phyloP scores from a whole-genome alignment of 1,140 invertebrate genomes.

The Monochamus saltuarius region DNA sequence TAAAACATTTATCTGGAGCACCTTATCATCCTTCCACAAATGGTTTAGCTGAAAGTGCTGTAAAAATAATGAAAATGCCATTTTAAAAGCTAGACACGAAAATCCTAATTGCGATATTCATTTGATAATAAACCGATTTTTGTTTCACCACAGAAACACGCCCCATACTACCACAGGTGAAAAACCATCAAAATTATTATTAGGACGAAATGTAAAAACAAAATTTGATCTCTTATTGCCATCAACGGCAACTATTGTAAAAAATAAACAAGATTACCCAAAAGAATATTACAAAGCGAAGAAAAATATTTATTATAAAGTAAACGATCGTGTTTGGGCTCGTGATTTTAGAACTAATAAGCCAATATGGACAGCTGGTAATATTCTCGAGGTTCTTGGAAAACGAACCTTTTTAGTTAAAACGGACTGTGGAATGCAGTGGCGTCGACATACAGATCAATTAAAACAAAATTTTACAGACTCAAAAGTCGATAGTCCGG shows the following conservation, averaged over 20 bases:
- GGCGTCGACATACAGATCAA: conserved; percentile 9
- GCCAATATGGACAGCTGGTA: conserved; percentile 8
- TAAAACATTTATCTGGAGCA: conserved; percentile 1
- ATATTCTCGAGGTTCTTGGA: conserved; percentile 2
- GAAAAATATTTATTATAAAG: conserved; percentile 3
- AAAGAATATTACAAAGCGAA: conserved; percentile 7
- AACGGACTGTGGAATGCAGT: conserved; percentile 6
- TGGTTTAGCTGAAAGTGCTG: conserved; percentile 15
- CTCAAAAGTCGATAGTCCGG: neutral
- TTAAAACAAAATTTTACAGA: neutral
- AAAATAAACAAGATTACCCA: conserved; percentile 7
- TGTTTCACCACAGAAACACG: conserved; percentile 25
- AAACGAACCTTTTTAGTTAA: conserved; percentile 9
- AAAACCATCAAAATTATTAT: conserved; percentile 21
- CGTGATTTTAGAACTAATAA: conserved; percentile 13
- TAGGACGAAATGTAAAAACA: conserved; percentile 14
- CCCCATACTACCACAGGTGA: conserved; percentile 22
- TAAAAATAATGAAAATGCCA: conserved; percentile 20
- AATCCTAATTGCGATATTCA: neutral
- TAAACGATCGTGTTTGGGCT: conserved; percentile 9
- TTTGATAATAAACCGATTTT: conserved; percentile 15
- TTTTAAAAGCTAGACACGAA: neutral
- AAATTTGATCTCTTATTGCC: conserved; percentile 23
- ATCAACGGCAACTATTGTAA: neutral
- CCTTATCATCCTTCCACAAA: conserved; percentile 21